Evolutionary conservation across 2,113 vertebrate genomes (phyloP), one percentile per base, ranked within the genome.

Genomic region (Cephalopholis sonnerati): DNA sequence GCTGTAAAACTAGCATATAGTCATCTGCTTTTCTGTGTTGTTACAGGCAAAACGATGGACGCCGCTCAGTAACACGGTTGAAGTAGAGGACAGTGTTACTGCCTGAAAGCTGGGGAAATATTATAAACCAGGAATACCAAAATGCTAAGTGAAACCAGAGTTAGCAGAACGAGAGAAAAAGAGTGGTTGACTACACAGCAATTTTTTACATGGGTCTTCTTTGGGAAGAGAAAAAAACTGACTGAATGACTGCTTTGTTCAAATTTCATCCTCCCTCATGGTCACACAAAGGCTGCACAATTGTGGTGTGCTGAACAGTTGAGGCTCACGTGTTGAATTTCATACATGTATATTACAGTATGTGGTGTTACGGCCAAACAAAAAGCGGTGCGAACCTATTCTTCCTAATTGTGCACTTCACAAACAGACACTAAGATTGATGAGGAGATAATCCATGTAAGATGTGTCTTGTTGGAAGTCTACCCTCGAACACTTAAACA

Each of bases 401-500:
- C 57, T 75, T 88, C 77, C 75, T 89, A 88, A 89, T 82, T 90
- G 81, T 80, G 66, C 57, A 81, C 82, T 78, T 81, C 39, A 76
- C 84, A 85, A 73, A 76, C 54, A 81, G 68, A 69, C 84, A 62
- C 53, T 51, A 59, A 86, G 87, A 93, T 90, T 89, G 91, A 94
- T 91, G 90, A 85, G 89, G 83, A 89, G 87, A 92, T 92, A 92
- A 93, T 91, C 87, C 79, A 71, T 79, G 89, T 84, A 81, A 87
- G 89, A 91, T 85, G 87, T 82, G 79, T 89, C 84, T 84, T 85
- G 77, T 89, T 92, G 85, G 79, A 83, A 89, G 89, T 88, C 76
- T 68, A 84, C 81, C 71, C 88, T 92, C 84, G 74, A 86, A 93
- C 91, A 89, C 85, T 92, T 93, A 91, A 94, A 93, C 89, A 91